A percentile compares a stretch with the other conserved stretches of the same genome.
Evolutionary conservation across 64 coral and sea anemone species (phyloP).

Genomic region (Dendrophyllia cribrosa): DNA sequence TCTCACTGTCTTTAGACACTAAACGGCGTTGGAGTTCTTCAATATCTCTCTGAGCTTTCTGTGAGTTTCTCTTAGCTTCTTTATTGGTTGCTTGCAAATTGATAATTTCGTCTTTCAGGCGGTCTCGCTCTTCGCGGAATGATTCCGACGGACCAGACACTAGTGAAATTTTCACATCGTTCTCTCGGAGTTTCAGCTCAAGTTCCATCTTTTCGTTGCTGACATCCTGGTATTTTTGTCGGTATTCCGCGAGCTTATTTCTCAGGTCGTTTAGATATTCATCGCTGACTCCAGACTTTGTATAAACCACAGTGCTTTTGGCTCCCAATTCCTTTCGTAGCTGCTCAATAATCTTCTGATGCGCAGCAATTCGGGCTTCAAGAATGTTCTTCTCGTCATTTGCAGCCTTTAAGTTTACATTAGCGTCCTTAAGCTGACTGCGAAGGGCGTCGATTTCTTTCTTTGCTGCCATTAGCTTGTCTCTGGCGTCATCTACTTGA

Average conservation of each 20-base stretch:
- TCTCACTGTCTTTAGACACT: constrained; percentile 66
- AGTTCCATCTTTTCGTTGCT: constrained; percentile 73
- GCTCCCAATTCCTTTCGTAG: constrained; percentile 46
- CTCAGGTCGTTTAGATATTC: constrained; percentile 71
- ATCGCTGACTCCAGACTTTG: background rate
- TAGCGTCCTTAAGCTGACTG: constrained; percentile 75
- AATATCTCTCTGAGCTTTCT: constrained; percentile 79
- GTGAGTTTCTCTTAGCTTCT: constrained; percentile 70
- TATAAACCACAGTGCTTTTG: background rate
- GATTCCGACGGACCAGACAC: constrained; percentile 64
- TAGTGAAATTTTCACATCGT: constrained; percentile 72
- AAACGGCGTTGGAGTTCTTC: constrained; percentile 76
- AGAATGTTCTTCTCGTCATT: constrained; percentile 65
- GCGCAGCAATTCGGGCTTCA: constrained; percentile 42
- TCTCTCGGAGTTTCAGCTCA: constrained; percentile 72
- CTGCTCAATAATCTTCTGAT: constrained; percentile 75
- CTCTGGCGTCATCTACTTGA: constrained; percentile 52
- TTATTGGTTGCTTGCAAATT: constrained; percentile 49
- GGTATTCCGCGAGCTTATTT: constrained; percentile 75
- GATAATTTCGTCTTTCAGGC: constrained; percentile 83
- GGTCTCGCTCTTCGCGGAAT: constrained; percentile 78
- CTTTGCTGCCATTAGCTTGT: constrained; percentile 57
- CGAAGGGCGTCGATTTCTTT: constrained; percentile 64
- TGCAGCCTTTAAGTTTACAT: constrained; percentile 70
- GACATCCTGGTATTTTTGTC: constrained; percentile 68